Conservation (phyloP, 2,888 invertebrate genomes). For the Choristoneura rosaceana region DNA sequence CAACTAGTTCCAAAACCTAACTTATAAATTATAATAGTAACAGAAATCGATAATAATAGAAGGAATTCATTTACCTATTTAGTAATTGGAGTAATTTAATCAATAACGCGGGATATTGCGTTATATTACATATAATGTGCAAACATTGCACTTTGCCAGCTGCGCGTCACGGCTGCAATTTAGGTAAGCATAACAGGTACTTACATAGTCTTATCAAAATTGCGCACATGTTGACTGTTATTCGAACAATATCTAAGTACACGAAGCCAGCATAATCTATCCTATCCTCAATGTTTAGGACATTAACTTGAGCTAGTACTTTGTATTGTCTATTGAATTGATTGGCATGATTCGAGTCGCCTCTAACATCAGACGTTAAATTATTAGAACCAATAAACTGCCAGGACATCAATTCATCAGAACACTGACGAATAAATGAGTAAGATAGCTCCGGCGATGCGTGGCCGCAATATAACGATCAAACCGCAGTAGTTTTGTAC, state of each 20-base stretch:
- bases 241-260: background rate
- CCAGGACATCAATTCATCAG: constrained; percentile 1
- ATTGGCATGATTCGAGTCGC: background rate
- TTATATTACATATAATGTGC: background rate
- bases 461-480: constrained; percentile 3
- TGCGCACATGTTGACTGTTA: background rate
- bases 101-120: background rate
- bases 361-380: background rate
- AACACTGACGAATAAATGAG: constrained; percentile 11
- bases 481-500: constrained; percentile 11
- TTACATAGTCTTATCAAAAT: background rate
- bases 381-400: background rate
- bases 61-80: background rate
- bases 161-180: background rate
- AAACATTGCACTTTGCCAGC: background rate
- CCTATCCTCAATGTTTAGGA: background rate
- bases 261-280: background rate
- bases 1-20: background rate
- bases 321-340: background rate
- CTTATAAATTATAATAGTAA: background rate
- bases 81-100: background rate
- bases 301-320: background rate
- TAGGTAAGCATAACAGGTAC: background rate
- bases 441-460: background rate
- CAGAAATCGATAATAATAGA: background rate